phyloP scores from a whole-genome alignment of 92 coral and sea anemone species.

The Galaxea fascicularis region DNA sequence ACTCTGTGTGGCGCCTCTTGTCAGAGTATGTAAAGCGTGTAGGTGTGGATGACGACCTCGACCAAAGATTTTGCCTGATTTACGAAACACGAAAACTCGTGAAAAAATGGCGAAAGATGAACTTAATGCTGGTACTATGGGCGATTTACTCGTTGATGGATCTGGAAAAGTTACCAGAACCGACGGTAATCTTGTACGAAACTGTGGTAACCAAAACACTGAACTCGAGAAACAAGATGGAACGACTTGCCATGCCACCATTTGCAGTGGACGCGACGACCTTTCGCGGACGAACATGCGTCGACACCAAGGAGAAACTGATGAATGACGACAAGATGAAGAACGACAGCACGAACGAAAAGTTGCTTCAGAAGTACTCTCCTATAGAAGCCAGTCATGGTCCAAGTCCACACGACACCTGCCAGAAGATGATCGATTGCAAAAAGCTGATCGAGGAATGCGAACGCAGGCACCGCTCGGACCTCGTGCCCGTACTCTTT shows the following conservation, averaged over 20 bases:
- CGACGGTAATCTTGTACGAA: neutral
- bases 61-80: neutral
- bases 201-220: neutral
- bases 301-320: neutral
- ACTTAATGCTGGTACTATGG: neutral
- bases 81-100: too few species aligned
- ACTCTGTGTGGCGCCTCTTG: too few species aligned
- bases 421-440: neutral
- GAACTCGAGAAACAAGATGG: neutral
- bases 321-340: neutral
- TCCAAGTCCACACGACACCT: neutral
- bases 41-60: too few species aligned
- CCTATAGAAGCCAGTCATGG: neutral
- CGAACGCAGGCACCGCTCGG: neutral
- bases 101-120: too few species aligned
- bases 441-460: neutral
- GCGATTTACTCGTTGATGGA: neutral
- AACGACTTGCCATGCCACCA: neutral
- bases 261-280: constrained; percentile 1
- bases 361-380: neutral
- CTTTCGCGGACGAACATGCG: neutral
- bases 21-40: neutral
- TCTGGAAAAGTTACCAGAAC: neutral
- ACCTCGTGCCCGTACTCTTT: neutral
- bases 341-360: neutral